These are phyloP conservation scores for Spongilla lacustris DNA, from an alignment of 37 sponge, comb jelly and placozoan genomes.

Conservation along the genomic window DNA sequence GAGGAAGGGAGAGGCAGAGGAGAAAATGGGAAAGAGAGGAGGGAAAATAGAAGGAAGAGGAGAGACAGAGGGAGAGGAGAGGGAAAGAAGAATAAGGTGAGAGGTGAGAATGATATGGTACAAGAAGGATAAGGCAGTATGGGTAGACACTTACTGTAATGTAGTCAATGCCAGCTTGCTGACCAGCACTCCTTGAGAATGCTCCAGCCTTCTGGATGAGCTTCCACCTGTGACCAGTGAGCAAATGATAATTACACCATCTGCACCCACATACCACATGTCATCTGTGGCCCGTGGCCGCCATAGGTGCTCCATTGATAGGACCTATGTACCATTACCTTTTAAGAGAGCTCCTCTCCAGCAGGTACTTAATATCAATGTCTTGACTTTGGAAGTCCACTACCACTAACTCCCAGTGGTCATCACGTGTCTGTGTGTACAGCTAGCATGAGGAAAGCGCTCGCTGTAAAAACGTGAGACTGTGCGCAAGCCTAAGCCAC, in stretches of 20 bases:
- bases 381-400: conserved; percentile 74
- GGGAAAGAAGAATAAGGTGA: too few species aligned
- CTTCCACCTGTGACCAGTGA: conserved; percentile 19
- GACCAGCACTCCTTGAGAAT: conserved; percentile 64
- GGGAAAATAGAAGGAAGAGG: too few species aligned
- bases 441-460: conserved; percentile 11
- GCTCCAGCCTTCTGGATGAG: conserved; percentile 30
- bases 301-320: neutral
- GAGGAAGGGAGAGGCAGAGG: too few species aligned
- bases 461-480: neutral
- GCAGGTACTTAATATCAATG: conserved; percentile 32
- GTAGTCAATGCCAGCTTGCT: conserved; percentile 70
- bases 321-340: neutral
- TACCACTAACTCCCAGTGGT: conserved; percentile 54
- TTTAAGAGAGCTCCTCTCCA: conserved; percentile 26
- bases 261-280: too few species aligned
- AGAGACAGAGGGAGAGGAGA: too few species aligned
- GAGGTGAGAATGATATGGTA: too few species aligned
- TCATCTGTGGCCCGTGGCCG: too few species aligned
- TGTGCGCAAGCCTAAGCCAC: conserved; percentile 7
- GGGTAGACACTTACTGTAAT: conserved; percentile 43
- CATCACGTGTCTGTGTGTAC: conserved; percentile 48
- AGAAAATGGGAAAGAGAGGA: too few species aligned
- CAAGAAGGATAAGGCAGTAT: too few species aligned
- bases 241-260: too few species aligned